Evolutionary conservation across 1,140 invertebrate species (phyloP).

Genomic region (Drosophila ananassae): DNA sequence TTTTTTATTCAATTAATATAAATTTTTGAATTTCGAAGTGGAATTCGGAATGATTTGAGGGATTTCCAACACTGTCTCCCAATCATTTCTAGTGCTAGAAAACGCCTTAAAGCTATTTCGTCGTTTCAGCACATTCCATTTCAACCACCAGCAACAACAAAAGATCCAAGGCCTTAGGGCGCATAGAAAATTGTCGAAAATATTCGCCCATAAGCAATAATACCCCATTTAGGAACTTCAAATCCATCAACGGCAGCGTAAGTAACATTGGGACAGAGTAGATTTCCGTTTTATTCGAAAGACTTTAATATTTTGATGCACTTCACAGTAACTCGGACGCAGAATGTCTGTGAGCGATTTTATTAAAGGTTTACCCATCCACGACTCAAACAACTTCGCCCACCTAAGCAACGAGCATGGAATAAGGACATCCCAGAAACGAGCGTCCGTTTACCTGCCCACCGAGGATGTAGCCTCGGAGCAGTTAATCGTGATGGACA

Average conservation of each 20-base stretch:
- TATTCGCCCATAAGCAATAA: background rate
- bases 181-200: slow-evolving; percentile 14
- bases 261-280: background rate
- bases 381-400: slow-evolving; percentile 95
- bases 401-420: slow-evolving; percentile 94
- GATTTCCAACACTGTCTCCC: background rate
- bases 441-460: slow-evolving; percentile 94
- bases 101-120: background rate
- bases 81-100: slow-evolving; percentile 17
- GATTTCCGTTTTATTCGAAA: background rate
- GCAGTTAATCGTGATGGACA: slow-evolving; percentile 98
- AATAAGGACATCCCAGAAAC: slow-evolving; percentile 92
- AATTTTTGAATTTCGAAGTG: background rate
- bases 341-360: slow-evolving; percentile 88
- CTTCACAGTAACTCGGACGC: slow-evolving; percentile 84
- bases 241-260: background rate
- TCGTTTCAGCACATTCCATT: slow-evolving; percentile 23
- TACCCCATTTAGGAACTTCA: background rate
- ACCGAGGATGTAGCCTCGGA: slow-evolving; percentile 95
- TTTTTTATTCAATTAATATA: no score
- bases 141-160: slow-evolving; percentile 37
- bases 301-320: background rate
- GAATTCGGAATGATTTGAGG: background rate
- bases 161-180: slow-evolving; percentile 15
- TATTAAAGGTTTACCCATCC: slow-evolving; percentile 94